Base-by-base conservation (phyloP, 2,888 invertebrate species). In the Amiota minor region DNA sequence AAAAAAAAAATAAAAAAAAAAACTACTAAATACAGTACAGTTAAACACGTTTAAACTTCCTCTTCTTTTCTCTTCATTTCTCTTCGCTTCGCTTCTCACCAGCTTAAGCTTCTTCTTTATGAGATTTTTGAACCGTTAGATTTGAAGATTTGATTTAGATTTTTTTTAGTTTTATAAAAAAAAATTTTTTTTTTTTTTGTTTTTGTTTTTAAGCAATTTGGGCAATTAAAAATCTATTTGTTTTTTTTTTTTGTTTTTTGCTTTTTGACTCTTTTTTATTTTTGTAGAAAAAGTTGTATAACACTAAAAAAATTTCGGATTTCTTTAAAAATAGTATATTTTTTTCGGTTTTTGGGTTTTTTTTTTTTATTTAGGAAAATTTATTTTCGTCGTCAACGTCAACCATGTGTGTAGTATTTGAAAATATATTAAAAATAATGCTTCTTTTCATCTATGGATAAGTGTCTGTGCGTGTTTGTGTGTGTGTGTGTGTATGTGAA, bases 351-450 rank as follows among this genome's bases (percentile, higher is more conserved):
- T 56, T 11, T 53, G 9, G n/a, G n/a, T 12, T 59, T 59, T 59
- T 16, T 16, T 20, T 9, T 59, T 59, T 59, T 20, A 68, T 68
- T 72, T 35, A 59, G 75, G 83, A 46, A 70, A 81, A 80, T 84
- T 85, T 83, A 83, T 83, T 83, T 83, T 83, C 84, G 83, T 85
- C 82, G 83, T 82, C 84, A 83, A 83, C 83, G 83, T 83, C 83
- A 83, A 35, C 35, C 35, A 82, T 68, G 82, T 76, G 79, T 80
- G 76, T 23, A 23, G 23, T 81, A 83, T 83, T 83, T 85, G 75
- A 84, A 85, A 84, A 80, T 74, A 80, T 80, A 82, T 82, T 77
- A 55, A 78, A 71, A 80, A 83, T 68, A 68, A 68, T 72, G 67
- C 64, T 68, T 62, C 75, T 72, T 71, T 71, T 61, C 46, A 72